Evolutionary conservation across 2,113 vertebrate species (phyloP), one percentile per base, ranked within the genome.

Genomic region (Apus apus): DNA sequence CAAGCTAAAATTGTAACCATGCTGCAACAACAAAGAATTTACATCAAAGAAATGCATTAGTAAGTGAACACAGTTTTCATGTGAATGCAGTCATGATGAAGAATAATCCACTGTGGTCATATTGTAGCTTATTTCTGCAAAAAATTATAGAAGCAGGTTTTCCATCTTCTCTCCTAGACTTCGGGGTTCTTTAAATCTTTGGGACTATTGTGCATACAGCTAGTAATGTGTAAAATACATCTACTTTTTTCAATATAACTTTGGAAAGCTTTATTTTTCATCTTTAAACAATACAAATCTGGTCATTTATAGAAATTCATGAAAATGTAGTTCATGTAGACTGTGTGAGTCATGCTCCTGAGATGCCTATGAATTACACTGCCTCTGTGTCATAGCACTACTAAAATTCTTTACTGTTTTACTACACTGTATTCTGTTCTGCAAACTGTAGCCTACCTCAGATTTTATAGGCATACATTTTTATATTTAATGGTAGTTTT

Each of bases 361-460:
- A 94, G 68, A 74, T 57, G 32, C 34, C 85, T 90, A 70, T 93
- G 88, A 91, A 94, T 88, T 90, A 93, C 88, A 81, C 21, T 94
- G 29, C 45, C 61, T 18, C 22, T 72, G 19, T 87, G 36, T 89
- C 53, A 67, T 34, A 88, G 58, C 45, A 74, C 48, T 77, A 21
- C 89, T 96, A 79, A 89, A 96, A 84, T 90, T 73, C 30, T 95
- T 96, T 51, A 65, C 30, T 79, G 34, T 62, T 38, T 84, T 74
- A 77, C 50, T 94, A 92, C 45, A 56, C 18, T 65, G 15, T 25
- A 10, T 32, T 96, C 30, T 57, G 50, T 72, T 81, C 34, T 83
- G 32, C 16, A 74, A 85, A 67, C 56, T 45, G 23, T 48, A 92
- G 34, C 38, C 54, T 86, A 60, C 4, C 8, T 84, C 65, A 91